Evolutionary conservation across 2,113 vertebrate species (phyloP), one percentile per base, ranked within the genome.

Genomic region (Silurus asotus): DNA sequence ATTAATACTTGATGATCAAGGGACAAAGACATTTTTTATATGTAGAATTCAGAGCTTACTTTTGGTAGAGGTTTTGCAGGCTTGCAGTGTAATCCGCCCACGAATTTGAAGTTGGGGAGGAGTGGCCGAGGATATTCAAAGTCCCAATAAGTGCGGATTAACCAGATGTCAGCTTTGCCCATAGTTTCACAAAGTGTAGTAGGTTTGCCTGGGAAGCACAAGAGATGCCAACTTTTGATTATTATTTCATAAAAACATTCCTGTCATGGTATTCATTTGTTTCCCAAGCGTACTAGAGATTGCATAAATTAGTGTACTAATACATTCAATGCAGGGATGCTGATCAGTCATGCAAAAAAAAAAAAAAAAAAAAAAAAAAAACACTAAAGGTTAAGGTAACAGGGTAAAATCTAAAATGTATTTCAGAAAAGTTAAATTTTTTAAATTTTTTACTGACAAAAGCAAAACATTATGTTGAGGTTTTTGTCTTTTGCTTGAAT

Each of bases 101-200:
- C 96, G 79, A 96, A 97, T 69, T 96, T 94, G 84, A 97, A 97
- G 89, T 97, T 97, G 51, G 96, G 96, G 84, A 96, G 91, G 59
- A 95, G 89, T 81, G 96, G 96, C 0, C 95, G 93, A 64, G 96
- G 96, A 92, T 95, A 97, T 91, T 97, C 96, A 81, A 97, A 94
- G 87, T 97, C 96, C 96, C 96, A 97, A 53, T 96, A 97, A 2
- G 96, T 96, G 70, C 96, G 89, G 10, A 97, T 96, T 84, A 97
- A 84, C 96, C 96, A 97, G 61, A 97, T 96, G 88, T 97, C 96
- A 58, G 96, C 96, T 93, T 96, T 96, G 5, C 96, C 94, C 93
- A 97, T 93, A 0, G 83, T 93, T 87, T 97, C 96, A 90, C 96
- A 97, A 55, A 96, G 58, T 0, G 95, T 95, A n/a, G 95, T 96